Evolutionary conservation across 2,888 invertebrate genomes (phyloP).

Genomic region (Punctoribates punctum): DNA sequence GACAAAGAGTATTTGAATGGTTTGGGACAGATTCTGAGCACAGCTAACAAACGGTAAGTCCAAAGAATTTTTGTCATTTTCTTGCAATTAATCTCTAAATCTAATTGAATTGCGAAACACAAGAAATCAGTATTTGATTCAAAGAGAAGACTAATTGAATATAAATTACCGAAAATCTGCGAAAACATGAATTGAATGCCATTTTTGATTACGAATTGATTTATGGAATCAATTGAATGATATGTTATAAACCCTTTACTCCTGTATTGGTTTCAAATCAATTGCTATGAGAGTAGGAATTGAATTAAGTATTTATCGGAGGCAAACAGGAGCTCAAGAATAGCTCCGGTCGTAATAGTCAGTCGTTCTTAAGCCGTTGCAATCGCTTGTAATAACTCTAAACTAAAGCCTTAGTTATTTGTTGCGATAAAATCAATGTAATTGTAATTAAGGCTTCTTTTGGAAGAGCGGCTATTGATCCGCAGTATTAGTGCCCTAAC

Average conservation of each 20-base stretch:
- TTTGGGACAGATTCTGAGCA: neutral
- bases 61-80: neutral
- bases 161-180: too few relatives aligned
- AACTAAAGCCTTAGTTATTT: conserved; percentile 30
- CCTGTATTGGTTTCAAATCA: neutral
- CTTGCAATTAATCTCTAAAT: neutral
- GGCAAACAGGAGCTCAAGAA: neutral
- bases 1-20: conserved; percentile 31
- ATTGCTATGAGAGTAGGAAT: neutral
- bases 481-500: neutral
- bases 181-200: too few relatives aligned
- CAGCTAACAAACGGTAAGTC: neutral
- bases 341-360: neutral
- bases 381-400: neutral
- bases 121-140: too few relatives aligned
- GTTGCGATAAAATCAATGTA: conserved; percentile 36
- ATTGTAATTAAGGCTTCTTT: conserved; percentile 34
- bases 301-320: neutral
- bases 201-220: too few relatives aligned
- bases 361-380: neutral
- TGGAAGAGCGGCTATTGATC: neutral
- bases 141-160: too few relatives aligned
- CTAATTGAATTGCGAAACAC: neutral
- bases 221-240: neutral
- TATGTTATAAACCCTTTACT: neutral